Evolutionary conservation across 2,797 vertebrate genomes (phyloP).

Genomic region (Manis pentadactyla): DNA sequence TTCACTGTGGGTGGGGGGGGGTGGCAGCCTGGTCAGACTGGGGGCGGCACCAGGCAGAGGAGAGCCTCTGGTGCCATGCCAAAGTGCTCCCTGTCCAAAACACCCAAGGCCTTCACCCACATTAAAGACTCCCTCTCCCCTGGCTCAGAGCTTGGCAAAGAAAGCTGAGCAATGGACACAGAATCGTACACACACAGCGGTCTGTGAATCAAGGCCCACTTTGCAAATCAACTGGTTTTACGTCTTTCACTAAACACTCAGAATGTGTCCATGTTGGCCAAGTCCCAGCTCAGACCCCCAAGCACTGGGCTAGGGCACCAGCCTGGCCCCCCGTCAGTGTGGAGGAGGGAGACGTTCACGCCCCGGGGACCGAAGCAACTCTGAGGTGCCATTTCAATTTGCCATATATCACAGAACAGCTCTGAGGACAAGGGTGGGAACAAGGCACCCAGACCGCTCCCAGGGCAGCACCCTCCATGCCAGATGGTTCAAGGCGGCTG

Average conservation of each 20-base stretch:
- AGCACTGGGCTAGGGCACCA: rapidly evolving
- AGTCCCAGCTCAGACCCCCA: background rate
- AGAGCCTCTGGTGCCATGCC: conserved; percentile 63
- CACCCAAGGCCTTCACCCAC: conserved; percentile 52
- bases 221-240: conserved; percentile 54
- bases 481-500: conserved; percentile 68
- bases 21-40: conserved; percentile 47
- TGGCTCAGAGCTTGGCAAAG: conserved; percentile 58
- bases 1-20: background rate
- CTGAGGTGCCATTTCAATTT: background rate
- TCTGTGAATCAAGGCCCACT: conserved; percentile 69
- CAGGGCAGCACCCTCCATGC: conserved; percentile 17
- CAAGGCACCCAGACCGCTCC: rapidly evolving
- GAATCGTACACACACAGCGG: conserved; percentile 29
- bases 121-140: conserved; percentile 3
- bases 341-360: background rate
- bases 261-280: background rate
- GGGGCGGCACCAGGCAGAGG: conserved; percentile 29
- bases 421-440: background rate
- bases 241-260: conserved; percentile 11
- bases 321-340: background rate
- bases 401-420: rapidly evolving
- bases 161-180: conserved; percentile 39
- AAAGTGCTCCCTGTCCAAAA: conserved; percentile 63
- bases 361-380: background rate